Percentiles rank a stretch among this genome's conserved stretches.
phyloP scores from a whole-genome alignment of 2,888 invertebrate species.

The Xestoiulus laeticollis region DNA sequence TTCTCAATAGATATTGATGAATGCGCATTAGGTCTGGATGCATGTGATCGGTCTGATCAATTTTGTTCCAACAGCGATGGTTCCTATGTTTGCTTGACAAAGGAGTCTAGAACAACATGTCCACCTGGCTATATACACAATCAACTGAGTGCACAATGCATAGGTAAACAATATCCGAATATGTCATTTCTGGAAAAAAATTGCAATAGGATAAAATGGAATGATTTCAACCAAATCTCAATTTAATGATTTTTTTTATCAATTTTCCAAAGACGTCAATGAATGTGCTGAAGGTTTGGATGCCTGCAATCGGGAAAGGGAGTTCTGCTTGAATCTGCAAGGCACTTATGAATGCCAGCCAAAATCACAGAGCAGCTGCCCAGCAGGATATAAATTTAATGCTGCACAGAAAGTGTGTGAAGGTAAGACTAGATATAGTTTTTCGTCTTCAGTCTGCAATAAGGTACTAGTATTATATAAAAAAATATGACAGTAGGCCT shows the following conservation, averaged over 20 bases:
- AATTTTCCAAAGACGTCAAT: constrained; percentile 60
- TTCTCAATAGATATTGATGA: constrained; percentile 65
- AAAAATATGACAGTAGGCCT: not conserved
- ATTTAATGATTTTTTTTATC: constrained; percentile 32
- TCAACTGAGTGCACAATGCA: constrained; percentile 59
- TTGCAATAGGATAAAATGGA: not conserved
- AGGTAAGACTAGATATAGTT: constrained; percentile 59
- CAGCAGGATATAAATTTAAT: constrained; percentile 62
- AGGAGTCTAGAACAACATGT: constrained; percentile 60
- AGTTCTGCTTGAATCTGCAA: constrained; percentile 62
- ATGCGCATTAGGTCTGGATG: constrained; percentile 65
- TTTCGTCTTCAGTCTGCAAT: not conserved
- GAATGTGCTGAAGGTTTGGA: constrained; percentile 62
- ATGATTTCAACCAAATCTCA: not conserved
- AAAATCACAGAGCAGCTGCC: constrained; percentile 60
- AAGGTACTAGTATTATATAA: not conserved
- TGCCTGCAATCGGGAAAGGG: constrained; percentile 62
- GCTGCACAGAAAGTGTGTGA: constrained; percentile 58
- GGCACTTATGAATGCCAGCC: constrained; percentile 76
- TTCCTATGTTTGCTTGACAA: constrained; percentile 65
- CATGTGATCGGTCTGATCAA: constrained; percentile 64
- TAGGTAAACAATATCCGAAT: constrained; percentile 59
- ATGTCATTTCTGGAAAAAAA: not conserved
- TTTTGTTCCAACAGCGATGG: constrained; percentile 66
- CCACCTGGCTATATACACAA: constrained; percentile 64